These are phyloP conservation scores for Sturmia bella DNA, from an alignment of 2,888 invertebrate species.

Conservation along the genomic window DNA sequence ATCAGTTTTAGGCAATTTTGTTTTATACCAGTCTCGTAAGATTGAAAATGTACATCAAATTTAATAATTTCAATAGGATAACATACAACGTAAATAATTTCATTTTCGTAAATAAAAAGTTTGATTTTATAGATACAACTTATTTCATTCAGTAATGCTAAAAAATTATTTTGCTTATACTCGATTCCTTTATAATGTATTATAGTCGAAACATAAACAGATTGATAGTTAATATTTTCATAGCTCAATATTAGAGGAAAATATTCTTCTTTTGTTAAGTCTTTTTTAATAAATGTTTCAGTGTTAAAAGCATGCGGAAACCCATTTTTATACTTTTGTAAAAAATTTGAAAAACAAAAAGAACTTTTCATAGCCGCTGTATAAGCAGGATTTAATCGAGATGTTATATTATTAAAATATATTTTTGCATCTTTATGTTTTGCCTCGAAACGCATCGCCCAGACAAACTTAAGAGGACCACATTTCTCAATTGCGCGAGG, in stretches of 20 bases:
- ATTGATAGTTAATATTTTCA: slow-evolving; percentile 40
- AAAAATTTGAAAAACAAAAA: slow-evolving; percentile 59
- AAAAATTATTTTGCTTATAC: slow-evolving; percentile 34
- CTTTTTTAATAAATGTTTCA: slow-evolving; percentile 54
- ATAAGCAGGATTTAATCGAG: slow-evolving; percentile 54
- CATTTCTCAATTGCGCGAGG: slow-evolving; percentile 60
- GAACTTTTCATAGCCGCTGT: slow-evolving; percentile 53
- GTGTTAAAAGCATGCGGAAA: slow-evolving; percentile 8
- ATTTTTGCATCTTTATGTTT: slow-evolving; percentile 57
- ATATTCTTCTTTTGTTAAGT: slow-evolving; percentile 58
- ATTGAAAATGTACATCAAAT: slow-evolving; percentile 65
- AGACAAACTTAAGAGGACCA: slow-evolving; percentile 62
- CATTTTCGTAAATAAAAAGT: no score
- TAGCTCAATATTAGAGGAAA: slow-evolving; percentile 47
- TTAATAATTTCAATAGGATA: no score
- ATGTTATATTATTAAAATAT: slow-evolving; percentile 55
- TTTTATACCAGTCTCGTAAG: slow-evolving; percentile 65
- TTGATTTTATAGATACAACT: slow-evolving; percentile 52
- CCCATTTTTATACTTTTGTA: slow-evolving; percentile 47
- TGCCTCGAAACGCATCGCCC: slow-evolving; percentile 58
- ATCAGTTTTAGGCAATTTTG: slow-evolving; percentile 64
- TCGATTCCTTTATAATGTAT: slow-evolving; percentile 49
- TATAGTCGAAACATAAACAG: slow-evolving; percentile 43
- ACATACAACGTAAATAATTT: no score
- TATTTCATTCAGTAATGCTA: slow-evolving; percentile 42